Evolutionary conservation across 1,140 invertebrate genomes (phyloP), one percentile per base, ranked within the genome.

Genomic region (Delia radicum): DNA sequence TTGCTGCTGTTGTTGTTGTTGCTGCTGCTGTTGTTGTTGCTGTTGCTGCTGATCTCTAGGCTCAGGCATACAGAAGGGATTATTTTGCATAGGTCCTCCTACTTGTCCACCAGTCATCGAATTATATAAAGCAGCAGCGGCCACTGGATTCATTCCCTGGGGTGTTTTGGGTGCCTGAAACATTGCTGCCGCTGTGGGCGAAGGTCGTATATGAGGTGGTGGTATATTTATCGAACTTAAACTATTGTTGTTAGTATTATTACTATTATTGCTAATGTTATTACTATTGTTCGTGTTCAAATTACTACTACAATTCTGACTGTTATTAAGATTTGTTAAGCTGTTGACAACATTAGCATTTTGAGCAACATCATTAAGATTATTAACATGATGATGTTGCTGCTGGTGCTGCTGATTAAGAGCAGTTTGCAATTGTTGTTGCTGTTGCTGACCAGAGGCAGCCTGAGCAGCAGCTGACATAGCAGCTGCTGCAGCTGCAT

Each of bases 151-250:
- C 87, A 92, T 89, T 87, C 91, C 88, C 85, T 92, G 91, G 29
- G 92, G 92, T 77, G 90, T 89, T 85, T 92, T 92, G 73, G 93
- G 93, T 77, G 93, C 90, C 89, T 93, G 93, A 89, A 94, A 95
- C 90, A 95, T 92, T 79, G 90, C 91, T 79, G 90, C 91, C 88
- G 83, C 85, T 89, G 80, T 84, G 81, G 91, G 90, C 81, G 90
- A 91, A 81, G 91, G 89, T 86, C 91, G 90, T 79, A 92, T 90
- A 86, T 91, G 92, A 87, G 91, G 89, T 83, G 92, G 89, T 83
- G 91, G 90, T 88, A 90, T 85, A 83, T 86, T 86, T 84, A 84
- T 81, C 77, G 81, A 80, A 83, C 82, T 86, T 86, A 82, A 79
- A 76, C 81, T 85, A 83, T 76, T 86, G 83, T 86, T 84, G 83